Base-by-base conservation (phyloP, 1,140 invertebrate species). In the Drosophila hydei region DNA sequence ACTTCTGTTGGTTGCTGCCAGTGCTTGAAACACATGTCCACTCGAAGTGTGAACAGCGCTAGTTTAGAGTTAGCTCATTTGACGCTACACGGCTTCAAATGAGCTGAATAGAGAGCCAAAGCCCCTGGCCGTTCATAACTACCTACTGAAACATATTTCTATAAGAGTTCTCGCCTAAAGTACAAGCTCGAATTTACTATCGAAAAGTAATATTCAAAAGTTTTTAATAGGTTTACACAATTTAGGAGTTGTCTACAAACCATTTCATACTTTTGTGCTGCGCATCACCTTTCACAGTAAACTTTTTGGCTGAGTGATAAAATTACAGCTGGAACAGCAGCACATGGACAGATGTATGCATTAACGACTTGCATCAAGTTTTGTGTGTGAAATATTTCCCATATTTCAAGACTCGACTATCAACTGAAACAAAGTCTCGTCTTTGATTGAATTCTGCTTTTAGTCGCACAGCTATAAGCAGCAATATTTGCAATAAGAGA, bases 21-120 rank as follows among this genome's bases (percentile, higher is more conserved):
- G 19, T n/a, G 54, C 36, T 56, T 38, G 52, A 38, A 23, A 40
- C 52, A 55, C 36, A 40, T 55, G 52, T 38, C 52, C 52, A 55
- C 52, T 55, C 23, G 33, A 30, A 40, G 18, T 21, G n/a, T 40
- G 36, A 56, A 56, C 54, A 42, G 19, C 9, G n/a, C 11, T 14
- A 54, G 30, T 21, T 38, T 9, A 36, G 18, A 21, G 36, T 5
- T 8, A 40, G 36, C n/a, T 55, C 11, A 9, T 25, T 11, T 25
- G 9, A 11, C 52, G 8, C 7, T 40, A 5, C 9, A 12, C 6
- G 27, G 27, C 27, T 6, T 27, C 25, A 27, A 27, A 27, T 30
- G 9, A 9, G 8, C 11, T 33, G 30, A 11, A 11, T 12, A 11
- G 4, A n/a, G 27, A 36, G 14, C 8, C 6, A 16, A 8, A 16